Evolutionary conservation across 2,888 invertebrate genomes (phyloP).

Genomic region (Diplazon laetatorius): DNA sequence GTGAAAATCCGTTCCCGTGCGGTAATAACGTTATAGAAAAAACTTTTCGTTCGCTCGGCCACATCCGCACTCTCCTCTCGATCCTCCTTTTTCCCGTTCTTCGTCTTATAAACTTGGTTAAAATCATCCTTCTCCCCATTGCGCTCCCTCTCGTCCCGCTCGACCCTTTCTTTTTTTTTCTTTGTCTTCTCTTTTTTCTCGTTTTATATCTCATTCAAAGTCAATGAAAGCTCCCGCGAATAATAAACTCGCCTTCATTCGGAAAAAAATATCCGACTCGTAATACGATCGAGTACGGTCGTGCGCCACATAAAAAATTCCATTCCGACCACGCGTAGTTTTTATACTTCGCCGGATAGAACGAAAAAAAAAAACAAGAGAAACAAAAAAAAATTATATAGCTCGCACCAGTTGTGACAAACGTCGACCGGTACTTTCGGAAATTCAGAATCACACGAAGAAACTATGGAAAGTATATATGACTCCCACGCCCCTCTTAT

Average conservation of each 20-base stretch:
- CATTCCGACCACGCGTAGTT: not conserved
- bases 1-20: constrained; percentile 51
- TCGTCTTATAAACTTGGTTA: constrained; percentile 38
- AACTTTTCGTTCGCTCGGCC: constrained; percentile 33
- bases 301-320: not conserved
- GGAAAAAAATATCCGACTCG: constrained; percentile 30
- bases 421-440: constrained; percentile 20
- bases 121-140: constrained; percentile 19
- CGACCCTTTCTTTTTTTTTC: too few species aligned
- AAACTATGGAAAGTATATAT: not conserved
- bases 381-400: constrained; percentile 21
- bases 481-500: not conserved
- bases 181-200: too few species aligned
- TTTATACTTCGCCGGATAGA: too few species aligned
- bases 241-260: constrained; percentile 32
- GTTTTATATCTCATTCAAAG: constrained; percentile 49
- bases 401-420: not conserved
- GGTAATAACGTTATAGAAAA: constrained; percentile 51
- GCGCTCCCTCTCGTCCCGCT: not conserved
- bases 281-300: constrained; percentile 32
- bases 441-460: constrained; percentile 1
- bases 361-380: too few species aligned
- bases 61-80: constrained; percentile 17
- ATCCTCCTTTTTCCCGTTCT: constrained; percentile 6
- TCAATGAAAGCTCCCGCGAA: constrained; percentile 38